Conservation (phyloP, 2,797 vertebrate genomes). For the Sebastes ruberrimus region DNA sequence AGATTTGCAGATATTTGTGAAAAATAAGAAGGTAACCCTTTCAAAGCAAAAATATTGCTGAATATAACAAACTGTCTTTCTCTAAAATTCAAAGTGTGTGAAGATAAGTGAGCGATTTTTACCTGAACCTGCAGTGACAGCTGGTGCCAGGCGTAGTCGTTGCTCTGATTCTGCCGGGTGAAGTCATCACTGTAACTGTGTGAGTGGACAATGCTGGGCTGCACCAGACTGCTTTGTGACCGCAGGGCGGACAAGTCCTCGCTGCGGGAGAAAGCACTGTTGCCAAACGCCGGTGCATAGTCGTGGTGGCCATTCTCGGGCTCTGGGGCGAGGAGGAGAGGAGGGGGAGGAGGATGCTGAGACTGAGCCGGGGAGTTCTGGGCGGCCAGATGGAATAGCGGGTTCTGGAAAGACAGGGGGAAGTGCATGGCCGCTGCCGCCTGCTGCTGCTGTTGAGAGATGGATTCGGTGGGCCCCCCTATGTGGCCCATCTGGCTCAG, state of each 20-base stretch:
- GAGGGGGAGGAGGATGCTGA: slow-evolving; percentile 73
- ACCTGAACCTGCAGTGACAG: slow-evolving; percentile 92
- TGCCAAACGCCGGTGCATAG: slow-evolving; percentile 87
- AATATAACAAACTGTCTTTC: neutral
- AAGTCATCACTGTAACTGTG: slow-evolving; percentile 99
- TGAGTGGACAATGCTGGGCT: slow-evolving; percentile 92
- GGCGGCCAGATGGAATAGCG: slow-evolving; percentile 94
- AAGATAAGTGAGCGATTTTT: slow-evolving; percentile 12
- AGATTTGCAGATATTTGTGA: too few relatives aligned
- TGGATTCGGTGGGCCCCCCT: slow-evolving; percentile 89
- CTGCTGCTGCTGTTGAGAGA: slow-evolving; percentile 91
- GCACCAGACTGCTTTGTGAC: slow-evolving; percentile 85
- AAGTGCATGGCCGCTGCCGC: slow-evolving; percentile 88
- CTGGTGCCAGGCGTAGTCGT: slow-evolving; percentile 90
- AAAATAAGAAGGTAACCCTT: too few relatives aligned
- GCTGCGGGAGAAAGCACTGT: slow-evolving; percentile 94
- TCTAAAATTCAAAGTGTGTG: neutral
- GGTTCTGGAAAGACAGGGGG: slow-evolving; percentile 97
- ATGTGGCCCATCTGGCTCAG: slow-evolving; percentile 91
- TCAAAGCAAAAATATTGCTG: too few relatives aligned
- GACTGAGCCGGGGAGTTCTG: slow-evolving; percentile 86
- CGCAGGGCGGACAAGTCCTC: slow-evolving; percentile 91
- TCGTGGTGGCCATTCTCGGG: slow-evolving; percentile 86
- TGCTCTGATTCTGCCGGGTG: slow-evolving; percentile 90
- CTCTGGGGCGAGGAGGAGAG: slow-evolving; percentile 86